phyloP scores from a whole-genome alignment of 2,113 vertebrate species.

The Amphiprion percula region DNA sequence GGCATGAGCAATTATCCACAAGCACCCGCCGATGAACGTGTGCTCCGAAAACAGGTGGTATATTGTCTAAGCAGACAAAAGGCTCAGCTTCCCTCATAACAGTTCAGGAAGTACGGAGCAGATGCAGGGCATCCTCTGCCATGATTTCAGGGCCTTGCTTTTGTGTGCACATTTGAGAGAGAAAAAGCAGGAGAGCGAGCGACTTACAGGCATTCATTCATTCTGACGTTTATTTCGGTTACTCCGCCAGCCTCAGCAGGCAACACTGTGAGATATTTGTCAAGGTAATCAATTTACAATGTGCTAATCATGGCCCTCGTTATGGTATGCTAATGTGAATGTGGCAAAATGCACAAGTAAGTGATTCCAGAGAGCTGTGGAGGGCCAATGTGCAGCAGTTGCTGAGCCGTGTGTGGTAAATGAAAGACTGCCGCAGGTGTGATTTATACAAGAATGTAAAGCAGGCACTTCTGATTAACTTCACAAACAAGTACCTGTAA shows the following conservation, averaged over 20 bases:
- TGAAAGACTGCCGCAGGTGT: constrained; percentile 12
- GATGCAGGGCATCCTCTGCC: constrained; percentile 34
- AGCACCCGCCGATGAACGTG: constrained; percentile 19
- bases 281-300: constrained; percentile 42
- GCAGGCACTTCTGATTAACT: background rate
- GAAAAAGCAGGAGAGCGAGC: background rate
- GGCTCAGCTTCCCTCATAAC: constrained; percentile 17
- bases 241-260: constrained; percentile 14
- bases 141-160: constrained; percentile 10
- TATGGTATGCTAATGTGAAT: background rate
- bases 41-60: constrained; percentile 62
- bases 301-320: constrained; percentile 36
- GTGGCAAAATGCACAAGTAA: constrained; percentile 15
- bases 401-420: constrained; percentile 11
- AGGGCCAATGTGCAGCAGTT: background rate
- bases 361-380: constrained; percentile 20
- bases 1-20: constrained; percentile 47
- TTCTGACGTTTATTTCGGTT: background rate
- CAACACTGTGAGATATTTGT: background rate
- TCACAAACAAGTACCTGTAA: background rate
- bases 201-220: constrained; percentile 34
- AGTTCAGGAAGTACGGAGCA: constrained; percentile 26
- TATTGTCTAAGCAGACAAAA: constrained; percentile 62
- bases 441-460: background rate
- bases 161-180: constrained; percentile 20